Conservation (phyloP, 1,140 invertebrate species). For the Copidosoma floridanum region DNA sequence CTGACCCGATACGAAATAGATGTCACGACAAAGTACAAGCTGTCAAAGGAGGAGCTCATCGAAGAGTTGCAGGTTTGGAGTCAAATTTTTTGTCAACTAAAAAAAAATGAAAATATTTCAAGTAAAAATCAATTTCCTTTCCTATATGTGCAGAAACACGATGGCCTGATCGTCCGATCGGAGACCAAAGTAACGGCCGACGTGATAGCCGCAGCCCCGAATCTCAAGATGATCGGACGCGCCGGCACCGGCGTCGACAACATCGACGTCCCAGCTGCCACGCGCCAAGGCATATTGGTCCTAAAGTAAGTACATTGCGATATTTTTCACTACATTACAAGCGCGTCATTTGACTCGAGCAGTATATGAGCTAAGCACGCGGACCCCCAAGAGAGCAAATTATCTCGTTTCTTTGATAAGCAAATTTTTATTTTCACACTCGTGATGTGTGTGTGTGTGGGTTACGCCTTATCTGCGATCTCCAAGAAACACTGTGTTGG, state of each 20-base stretch:
- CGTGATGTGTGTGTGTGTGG: no score
- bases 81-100: not conserved
- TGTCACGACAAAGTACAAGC: slow-evolving; percentile 79
- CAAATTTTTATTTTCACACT: no score
- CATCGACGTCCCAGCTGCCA: slow-evolving; percentile 88
- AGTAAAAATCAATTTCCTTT: not conserved
- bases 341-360: no score
- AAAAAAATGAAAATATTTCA: no score
- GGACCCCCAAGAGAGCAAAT: not conserved
- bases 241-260: slow-evolving; percentile 98
- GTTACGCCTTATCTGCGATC: no score
- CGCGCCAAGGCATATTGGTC: slow-evolving; percentile 81
- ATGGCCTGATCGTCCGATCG: slow-evolving; percentile 91
- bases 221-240: slow-evolving; percentile 84
- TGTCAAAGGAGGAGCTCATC: slow-evolving; percentile 80
- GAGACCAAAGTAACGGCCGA: slow-evolving; percentile 95
- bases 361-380: no score
- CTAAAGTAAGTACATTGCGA: slow-evolving; percentile 76
- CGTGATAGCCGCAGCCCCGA: slow-evolving; percentile 73
- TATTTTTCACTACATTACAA: no score
- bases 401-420: no score
- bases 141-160: slow-evolving; percentile 82
- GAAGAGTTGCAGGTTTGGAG: slow-evolving; percentile 78
- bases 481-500: no score
- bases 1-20: slow-evolving; percentile 74